These are phyloP conservation scores for Xestoiulus laeticollis DNA, from an alignment of 2,888 invertebrate species.

Conservation along the genomic window DNA sequence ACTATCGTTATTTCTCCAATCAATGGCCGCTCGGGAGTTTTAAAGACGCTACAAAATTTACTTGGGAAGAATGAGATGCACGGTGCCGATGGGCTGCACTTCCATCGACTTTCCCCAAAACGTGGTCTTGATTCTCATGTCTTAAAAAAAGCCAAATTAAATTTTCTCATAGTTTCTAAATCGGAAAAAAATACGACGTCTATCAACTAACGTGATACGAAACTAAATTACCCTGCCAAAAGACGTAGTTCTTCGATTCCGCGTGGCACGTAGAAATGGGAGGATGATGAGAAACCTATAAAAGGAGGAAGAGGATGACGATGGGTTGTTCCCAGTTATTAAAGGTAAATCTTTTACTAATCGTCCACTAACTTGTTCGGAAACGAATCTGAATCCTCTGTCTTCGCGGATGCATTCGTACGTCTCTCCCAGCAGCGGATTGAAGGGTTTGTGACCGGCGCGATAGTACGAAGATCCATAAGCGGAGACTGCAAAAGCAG, in stretches of 20 bases:
- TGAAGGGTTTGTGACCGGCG: slow-evolving; percentile 85
- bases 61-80: slow-evolving; percentile 70
- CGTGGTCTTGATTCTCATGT: slow-evolving; percentile 83
- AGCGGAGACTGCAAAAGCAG: slow-evolving; percentile 82
- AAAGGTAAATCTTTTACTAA: too few relatives aligned
- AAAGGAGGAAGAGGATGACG: too few relatives aligned
- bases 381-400: slow-evolving; percentile 78
- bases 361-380: slow-evolving; percentile 84
- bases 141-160: slow-evolving; percentile 64
- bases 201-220: too few relatives aligned
- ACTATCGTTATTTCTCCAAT: too few relatives aligned
- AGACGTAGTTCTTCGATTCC: slow-evolving; percentile 77
- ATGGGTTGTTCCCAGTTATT: too few relatives aligned
- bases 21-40: too few relatives aligned
- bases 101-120: slow-evolving; percentile 94
- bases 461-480: slow-evolving; percentile 78
- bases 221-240: slow-evolving; percentile 72
- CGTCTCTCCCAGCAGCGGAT: slow-evolving; percentile 83
- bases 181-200: too few relatives aligned
- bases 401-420: slow-evolving; percentile 83
- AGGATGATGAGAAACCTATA: slow-evolving; percentile 83
- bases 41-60: slow-evolving; percentile 59
- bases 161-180: too few relatives aligned
- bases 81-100: slow-evolving; percentile 79
- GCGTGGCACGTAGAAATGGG: slow-evolving; percentile 84